Evolutionary conservation across 30 jellyfish, hydroid and myxozoan species (phyloP), one percentile per base, ranked within the genome.

Genomic region (Morbakka virulenta): DNA sequence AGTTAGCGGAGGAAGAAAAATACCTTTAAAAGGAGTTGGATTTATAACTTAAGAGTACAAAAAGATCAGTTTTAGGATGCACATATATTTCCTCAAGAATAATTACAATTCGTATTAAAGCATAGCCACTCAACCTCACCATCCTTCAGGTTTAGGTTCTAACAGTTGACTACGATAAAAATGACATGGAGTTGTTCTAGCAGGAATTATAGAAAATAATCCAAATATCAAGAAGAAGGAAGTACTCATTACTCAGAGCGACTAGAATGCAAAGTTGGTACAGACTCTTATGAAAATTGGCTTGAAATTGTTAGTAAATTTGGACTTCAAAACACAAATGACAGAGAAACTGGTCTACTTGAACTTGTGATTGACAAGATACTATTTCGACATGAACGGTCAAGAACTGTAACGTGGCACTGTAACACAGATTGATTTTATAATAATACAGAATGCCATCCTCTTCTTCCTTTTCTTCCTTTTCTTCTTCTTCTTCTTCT

Each of bases 231-330:
- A 65, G 17, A 36, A 48, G 74, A 77, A 63, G 53, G 89, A 77
- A 12, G 64, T 77, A 0, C 6, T 34, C 25, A 27, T 77, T 11
- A 28, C 64, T 4, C 57, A 28, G 23, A 82, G 89, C 25, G 83
- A 76, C 81, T 77, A 82, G 82, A 77, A 77, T 63, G 61, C 83
- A 11, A 30, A 6, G 48, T 77, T 9, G 89, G 89, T 14, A 25
- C 82, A 63, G 72, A 47, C 41, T 69, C 85, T 11, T 36, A 77
- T 41, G 89, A 22, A 4, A 77, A 77, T 20, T 52, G 41, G 79
- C 14, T 28, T 72, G 87, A 22, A 62, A 64, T 1, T 62, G 28
- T 64, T 76, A 72, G 48, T 41, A 77, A 50, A 64, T 77, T 29
- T 48, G 89, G 84, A 36, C 61, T 32, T 22, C 73, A 67, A 21